Conservation (phyloP, 2,888 invertebrate genomes). For the Caenorhabditis sp. region DNA sequence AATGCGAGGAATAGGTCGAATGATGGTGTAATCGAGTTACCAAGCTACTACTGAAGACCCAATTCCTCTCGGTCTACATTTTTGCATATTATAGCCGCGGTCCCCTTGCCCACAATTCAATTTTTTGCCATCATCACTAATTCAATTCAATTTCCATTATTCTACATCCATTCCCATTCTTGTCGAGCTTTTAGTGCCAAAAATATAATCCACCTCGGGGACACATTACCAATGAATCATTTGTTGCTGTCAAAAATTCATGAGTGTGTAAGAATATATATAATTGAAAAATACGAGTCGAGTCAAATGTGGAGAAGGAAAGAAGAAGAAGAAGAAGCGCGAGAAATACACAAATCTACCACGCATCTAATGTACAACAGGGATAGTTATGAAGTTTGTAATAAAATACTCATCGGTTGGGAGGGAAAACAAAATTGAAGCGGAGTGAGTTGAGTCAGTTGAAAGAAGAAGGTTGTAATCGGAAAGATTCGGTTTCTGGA, state of each 20-base stretch:
- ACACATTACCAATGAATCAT: conserved; percentile 12
- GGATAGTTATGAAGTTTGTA: neutral
- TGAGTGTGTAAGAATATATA: no score
- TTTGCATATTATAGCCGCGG: conserved; percentile 11
- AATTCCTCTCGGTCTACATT: no score
- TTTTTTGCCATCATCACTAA: conserved; percentile 2
- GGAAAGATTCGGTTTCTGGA: conserved; percentile 21
- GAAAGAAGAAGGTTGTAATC: conserved; percentile 22
- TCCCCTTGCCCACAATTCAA: neutral
- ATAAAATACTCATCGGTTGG: neutral
- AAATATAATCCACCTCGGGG: conserved; percentile 27
- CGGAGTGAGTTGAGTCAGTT: neutral
- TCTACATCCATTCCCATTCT: conserved; percentile 14
- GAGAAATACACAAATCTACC: conserved; percentile 29
- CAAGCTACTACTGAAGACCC: no score
- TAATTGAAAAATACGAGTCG: no score
- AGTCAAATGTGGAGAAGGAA: no score
- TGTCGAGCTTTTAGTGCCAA: conserved; percentile 33
- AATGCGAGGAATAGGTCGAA: conserved; percentile 9
- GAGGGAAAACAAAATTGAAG: neutral
- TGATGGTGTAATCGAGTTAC: conserved; percentile 32
- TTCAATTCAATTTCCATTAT: conserved; percentile 26
- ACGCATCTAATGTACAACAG: conserved; percentile 50
- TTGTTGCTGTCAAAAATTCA: no score
- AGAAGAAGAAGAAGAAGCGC: no score